phyloP scores from a whole-genome alignment of 1,140 invertebrate species.

The Sinonovacula constricta region DNA sequence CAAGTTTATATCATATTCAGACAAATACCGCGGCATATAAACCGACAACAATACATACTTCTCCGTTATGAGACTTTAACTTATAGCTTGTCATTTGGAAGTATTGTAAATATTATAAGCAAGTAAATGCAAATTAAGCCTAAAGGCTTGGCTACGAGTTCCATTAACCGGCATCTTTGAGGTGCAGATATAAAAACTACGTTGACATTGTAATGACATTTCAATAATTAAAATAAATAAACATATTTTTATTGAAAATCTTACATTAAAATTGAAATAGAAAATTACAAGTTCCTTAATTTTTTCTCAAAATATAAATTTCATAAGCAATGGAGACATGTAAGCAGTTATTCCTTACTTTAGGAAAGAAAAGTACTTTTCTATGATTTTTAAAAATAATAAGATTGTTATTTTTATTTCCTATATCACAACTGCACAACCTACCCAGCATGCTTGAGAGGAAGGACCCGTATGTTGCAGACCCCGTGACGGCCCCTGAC shows the following conservation, averaged over 20 bases:
- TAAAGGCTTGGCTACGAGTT: no score
- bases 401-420: not conserved
- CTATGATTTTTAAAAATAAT: not conserved
- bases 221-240: no score
- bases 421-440: slow-evolving; percentile 43
- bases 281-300: not conserved
- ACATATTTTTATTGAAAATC: not conserved
- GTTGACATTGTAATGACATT: no score
- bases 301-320: not conserved
- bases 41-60: no score
- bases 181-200: no score
- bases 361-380: not conserved
- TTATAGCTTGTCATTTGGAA: no score
- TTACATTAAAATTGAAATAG: not conserved
- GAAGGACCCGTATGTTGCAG: slow-evolving; percentile 82
- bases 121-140: no score
- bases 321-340: not conserved
- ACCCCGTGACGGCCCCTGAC: slow-evolving; percentile 81
- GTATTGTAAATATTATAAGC: no score
- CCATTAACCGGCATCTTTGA: no score
- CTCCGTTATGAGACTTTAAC: no score
- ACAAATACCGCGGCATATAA: no score
- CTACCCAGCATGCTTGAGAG: slow-evolving; percentile 79
- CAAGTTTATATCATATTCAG: no score
- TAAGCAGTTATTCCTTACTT: not conserved